Base-by-base conservation (phyloP, 2,113 vertebrate species). In the Columba livia region DNA sequence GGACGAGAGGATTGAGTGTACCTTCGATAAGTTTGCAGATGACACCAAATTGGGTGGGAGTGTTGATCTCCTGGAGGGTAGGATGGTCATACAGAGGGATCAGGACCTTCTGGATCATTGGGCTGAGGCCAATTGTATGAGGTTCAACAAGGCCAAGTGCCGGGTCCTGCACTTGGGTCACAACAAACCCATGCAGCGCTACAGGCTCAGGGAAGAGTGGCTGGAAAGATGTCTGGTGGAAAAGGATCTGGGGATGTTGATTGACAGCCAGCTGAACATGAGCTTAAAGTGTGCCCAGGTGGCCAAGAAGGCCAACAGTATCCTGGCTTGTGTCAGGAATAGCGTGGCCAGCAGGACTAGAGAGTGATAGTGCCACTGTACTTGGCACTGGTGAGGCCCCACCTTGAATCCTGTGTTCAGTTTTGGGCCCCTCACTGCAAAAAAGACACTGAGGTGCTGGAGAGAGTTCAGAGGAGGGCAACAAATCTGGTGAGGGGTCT, bases 341-440 rank as follows among this genome's bases (percentile, higher is more conserved):
- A 44, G 65, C 19, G 17, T 81, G 60, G 21, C 53, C 53, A 81
- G 53, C 21, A 51, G 77, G 44, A 26, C 1, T 0, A 44, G 17
- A 21, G 26, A 7, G 12, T 12, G 26, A 66, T 23, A 0, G 1
- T 51, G 1, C 20, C 20, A n/a, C 57, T 38, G 23, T n/a, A 53
- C 29, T 54, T 0, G 0, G 24, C 19, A 9, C 24, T 8, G 23
- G 62, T 54, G 79, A 61, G 48, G 29, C 40, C 1, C 2, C 18
- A 32, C 6, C 48, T 73, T 1, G 1, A 64, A 3, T 25, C 4
- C 31, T 2, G 1, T 38, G 53, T 38, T 32, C 40, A 40, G 13
- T 40, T 40, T 40, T 40, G 13, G 40, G 40, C 40, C 40, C 42
- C 16, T 44, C 42, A 44, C 42, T 44, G 17, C 16, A 6, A 17